Evolutionary conservation across 92 coral and sea anemone genomes (phyloP), one percentile per base, ranked within the genome.

Genomic region (Diadumene lineata): DNA sequence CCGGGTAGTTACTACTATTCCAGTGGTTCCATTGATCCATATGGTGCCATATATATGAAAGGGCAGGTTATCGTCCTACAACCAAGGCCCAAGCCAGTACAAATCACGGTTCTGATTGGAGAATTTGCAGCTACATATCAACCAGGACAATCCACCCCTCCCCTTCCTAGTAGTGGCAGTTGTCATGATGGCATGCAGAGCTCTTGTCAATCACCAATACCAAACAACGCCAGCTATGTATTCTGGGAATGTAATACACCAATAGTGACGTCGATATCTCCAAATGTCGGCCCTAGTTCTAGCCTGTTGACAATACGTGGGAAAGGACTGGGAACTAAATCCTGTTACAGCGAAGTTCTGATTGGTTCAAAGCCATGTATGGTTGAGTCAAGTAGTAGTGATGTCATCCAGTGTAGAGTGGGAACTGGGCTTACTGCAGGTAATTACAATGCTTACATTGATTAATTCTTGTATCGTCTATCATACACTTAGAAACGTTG

Each of bases 191-290:
- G 93, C 43, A 79, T 81, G 23, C 65, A 70, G 1, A 76, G 56
- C 31, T 69, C 58, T 57, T 88, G 93, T 81, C 22, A 31, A 30
- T 66, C 64, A 13, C 67, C 69, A 62, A 80, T 17, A 23, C 69
- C 69, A 18, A 34, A 50, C 11, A 21, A 74, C 15, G 60, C 72
- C n/a, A 43, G 69, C 33, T 92, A 81, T 69, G 79, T 84, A 55
- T 92, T 86, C 68, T 81, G 78, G 72, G 80, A 82, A 48, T 92
- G 98, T 68, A 85, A 86, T 31, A 92, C 98, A 62, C 86, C 94
- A 64, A 82, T 76, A 84, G 92, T 92, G 28, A 86, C 82, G 64
- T 79, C 88, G 16, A 68, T 92, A 17, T 44, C 64, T 23, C 98
- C 98, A n/a, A 83, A 81, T 31, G 78, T 64, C 2, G 98, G 94